Percentiles rank a stretch among this genome's conserved stretches.
These are phyloP conservation scores for Naso thynnoides DNA, from an alignment of 2,797 vertebrate species.

Conservation along the genomic window DNA sequence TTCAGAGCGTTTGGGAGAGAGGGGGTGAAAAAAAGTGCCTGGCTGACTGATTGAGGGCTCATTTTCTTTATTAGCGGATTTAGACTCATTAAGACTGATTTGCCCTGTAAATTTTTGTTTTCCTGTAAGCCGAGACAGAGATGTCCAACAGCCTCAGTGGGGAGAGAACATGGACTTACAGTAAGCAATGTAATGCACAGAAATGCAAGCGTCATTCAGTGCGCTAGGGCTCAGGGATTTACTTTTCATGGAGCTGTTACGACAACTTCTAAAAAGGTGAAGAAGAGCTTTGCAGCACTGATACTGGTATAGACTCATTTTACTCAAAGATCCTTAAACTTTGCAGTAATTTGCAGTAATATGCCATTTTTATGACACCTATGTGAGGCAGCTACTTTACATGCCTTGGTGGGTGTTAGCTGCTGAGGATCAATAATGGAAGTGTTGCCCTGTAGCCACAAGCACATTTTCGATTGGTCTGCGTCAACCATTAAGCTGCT, in stretches of 20 bases:
- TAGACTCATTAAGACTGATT: conserved; percentile 68
- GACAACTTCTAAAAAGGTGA: conserved; percentile 7
- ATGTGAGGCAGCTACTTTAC: conserved; percentile 1
- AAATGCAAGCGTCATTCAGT: conserved; percentile 40
- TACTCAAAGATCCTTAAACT: background rate
- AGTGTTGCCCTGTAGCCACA: conserved; percentile 28
- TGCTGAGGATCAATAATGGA: conserved; percentile 46
- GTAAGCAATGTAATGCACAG: conserved; percentile 34
- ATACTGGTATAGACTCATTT: conserved; percentile 4
- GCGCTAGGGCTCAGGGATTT: conserved; percentile 22
- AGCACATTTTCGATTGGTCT: conserved; percentile 44
- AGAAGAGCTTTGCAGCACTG: background rate
- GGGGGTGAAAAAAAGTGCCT: conserved; percentile 59
- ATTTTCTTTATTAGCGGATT: conserved; percentile 71
- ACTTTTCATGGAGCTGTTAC: conserved; percentile 13
- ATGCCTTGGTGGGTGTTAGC: conserved; percentile 9
- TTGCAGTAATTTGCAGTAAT: background rate
- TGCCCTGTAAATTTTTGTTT: conserved; percentile 57
- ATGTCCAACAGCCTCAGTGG: conserved; percentile 36
- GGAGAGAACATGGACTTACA: conserved; percentile 17
- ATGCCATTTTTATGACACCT: background rate
- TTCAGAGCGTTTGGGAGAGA: conserved; percentile 56
- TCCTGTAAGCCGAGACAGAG: conserved; percentile 40
- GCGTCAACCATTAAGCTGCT: conserved; percentile 51
- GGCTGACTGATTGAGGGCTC: conserved; percentile 59